These are phyloP conservation scores for Cisticola juncidis DNA, from an alignment of 2,113 vertebrate genomes.

Conservation along the genomic window DNA sequence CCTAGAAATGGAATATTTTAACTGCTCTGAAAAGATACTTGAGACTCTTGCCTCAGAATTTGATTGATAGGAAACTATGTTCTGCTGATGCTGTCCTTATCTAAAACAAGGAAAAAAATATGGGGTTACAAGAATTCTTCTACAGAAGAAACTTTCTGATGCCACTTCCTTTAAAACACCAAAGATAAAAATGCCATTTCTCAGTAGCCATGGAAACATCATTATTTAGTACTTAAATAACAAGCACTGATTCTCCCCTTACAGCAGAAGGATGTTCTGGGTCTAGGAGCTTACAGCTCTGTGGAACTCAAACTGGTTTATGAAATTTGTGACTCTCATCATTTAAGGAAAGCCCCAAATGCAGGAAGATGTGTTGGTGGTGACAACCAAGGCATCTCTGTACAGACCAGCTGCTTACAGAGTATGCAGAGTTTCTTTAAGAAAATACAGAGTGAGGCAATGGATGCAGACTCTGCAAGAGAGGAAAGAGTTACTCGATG, in stretches of 20 bases:
- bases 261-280: neutral
- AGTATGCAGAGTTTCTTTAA: neutral
- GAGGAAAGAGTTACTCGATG: conserved; percentile 15
- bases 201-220: neutral
- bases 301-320: neutral
- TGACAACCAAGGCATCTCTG: neutral
- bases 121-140: neutral
- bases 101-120: neutral
- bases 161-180: neutral
- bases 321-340: neutral
- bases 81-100: neutral
- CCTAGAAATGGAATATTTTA: neutral
- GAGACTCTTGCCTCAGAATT: neutral
- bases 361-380: neutral
- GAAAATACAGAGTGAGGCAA: neutral
- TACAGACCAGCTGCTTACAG: neutral
- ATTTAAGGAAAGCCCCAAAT: neutral
- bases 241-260: neutral
- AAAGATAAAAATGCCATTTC: neutral
- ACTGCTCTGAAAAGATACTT: neutral
- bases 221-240: neutral
- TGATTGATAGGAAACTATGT: neutral
- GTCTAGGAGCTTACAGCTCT: neutral
- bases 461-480: neutral
- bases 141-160: neutral